Evolutionary conservation across 2,888 invertebrate genomes (phyloP).

Genomic region (Bellardia pandia): DNA sequence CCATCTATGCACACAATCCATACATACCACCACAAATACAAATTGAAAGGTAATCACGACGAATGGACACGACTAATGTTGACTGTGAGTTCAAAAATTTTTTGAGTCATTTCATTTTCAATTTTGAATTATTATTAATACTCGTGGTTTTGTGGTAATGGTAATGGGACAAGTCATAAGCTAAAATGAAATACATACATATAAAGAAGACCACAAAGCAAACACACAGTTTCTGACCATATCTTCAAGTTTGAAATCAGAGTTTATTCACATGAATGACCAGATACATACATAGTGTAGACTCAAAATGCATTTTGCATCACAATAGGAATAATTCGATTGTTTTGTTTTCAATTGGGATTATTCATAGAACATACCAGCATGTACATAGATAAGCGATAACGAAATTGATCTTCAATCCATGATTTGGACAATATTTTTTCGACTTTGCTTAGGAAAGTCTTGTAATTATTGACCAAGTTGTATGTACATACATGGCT

Average conservation of each 20-base stretch:
- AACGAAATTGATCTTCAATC: not conserved
- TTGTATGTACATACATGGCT: not conserved
- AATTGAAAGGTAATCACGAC: constrained; percentile 82
- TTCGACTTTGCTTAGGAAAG: not conserved
- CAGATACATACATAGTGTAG: constrained; percentile 75
- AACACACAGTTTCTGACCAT: constrained; percentile 53
- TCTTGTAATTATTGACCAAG: constrained; percentile 7
- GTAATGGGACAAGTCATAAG: constrained; percentile 53
- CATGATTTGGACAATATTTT: too few relatives aligned
- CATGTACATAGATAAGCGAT: not conserved
- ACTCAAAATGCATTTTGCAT: not conserved
- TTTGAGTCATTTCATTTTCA: constrained; percentile 69
- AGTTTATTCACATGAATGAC: constrained; percentile 77
- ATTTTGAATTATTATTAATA: constrained; percentile 72
- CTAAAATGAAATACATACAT: not conserved
- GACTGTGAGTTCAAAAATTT: constrained; percentile 69
- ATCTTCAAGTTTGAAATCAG: constrained; percentile 73
- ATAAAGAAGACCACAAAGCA: not conserved
- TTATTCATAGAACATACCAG: not conserved
- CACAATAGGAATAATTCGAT: not conserved
- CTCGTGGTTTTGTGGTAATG: constrained; percentile 72
- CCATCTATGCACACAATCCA: constrained; percentile 44
- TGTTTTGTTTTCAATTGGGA: not conserved
- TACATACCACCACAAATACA: constrained; percentile 75
- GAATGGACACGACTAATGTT: constrained; percentile 75